Evolutionary conservation across 1,140 invertebrate genomes (phyloP), one percentile per base, ranked within the genome.

Genomic region (Drosophila busckii): DNA sequence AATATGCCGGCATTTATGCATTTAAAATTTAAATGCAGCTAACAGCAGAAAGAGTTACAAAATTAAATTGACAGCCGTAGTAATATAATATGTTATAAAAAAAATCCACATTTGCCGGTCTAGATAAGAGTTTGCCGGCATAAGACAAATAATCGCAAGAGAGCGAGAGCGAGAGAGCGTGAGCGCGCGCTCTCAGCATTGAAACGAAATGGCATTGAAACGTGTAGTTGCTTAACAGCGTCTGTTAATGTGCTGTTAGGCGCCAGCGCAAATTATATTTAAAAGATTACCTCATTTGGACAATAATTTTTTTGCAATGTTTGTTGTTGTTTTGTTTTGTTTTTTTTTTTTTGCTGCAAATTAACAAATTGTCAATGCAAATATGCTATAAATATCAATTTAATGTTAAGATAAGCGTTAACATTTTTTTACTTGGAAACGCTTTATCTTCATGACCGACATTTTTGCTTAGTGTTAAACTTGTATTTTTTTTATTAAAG

Each of bases 201-300:
- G 50, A 10, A 31, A 52, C 26, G 29, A 23, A 56, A 26, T 44
- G 41, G 49, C 31, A 66, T 32, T 48, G 62, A 32, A 78, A 67
- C 54, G 32, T 9, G 28, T 9, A 5, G 26, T 10, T 7, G 4
- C 12, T 56, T 55, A 50, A 78, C 41, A 82, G 50, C 20, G 42
- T 25, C 58, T 71, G 68, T 71, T 60, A 80, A 66, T 69, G 59
- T 15, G 38, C n/a, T n/a, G n/a, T n/a, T n/a, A n/a, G 46, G 37
- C 17, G 42, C 40, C 63, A 16, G 16, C 48, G 42, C 40, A 17
- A 52, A 35, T 86, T 86, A 86, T 84, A 73, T 86, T 86, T 86
- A 84, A 59, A 61, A 73, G 84, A 84, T 86, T 86, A 86, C 84
- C 84, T 86, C 84, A 86, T 86, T 84, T 84, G 66, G 70, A 44